Evolutionary conservation across 2,113 vertebrate genomes (phyloP), one percentile per base, ranked within the genome.

Genomic region (Scytalopus superciliaris): DNA sequence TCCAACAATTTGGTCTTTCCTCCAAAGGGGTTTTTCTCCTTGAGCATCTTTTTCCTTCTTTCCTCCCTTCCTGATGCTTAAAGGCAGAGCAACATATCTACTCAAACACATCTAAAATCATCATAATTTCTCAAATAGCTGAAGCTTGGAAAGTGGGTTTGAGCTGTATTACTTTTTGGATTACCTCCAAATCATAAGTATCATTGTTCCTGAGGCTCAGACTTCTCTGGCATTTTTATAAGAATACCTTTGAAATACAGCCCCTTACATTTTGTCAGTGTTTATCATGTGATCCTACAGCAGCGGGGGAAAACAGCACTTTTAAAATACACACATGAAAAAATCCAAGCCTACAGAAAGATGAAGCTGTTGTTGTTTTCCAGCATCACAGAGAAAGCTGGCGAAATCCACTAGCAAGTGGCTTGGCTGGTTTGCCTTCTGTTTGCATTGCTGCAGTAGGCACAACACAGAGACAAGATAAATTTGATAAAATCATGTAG

Each of bases 1-100:
- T 96, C 96, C 93, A 45, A 90, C 94, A 89, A 96, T 96, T 91
- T 94, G 93, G 95, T 95, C 74, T 92, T 96, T 90, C 70, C 87
- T 96, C 62, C 66, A 64, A 89, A 60, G 53, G 81, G 56, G 49
- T 92, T 97, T 98, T 95, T 92, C 91, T 97, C 81, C 92, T 87
- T 77, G 45, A 69, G 59, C 60, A 55, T 89, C 76, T 89, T 84
- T 74, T 76, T 77, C 77, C 59, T 92, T 55, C 39, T 73, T 68
- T 56, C 27, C 14, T 68, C 33, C 35, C 24, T 88, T 62, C 74
- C 44, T 49, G 79, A 37, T 31, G 40, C 85, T 97, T 93, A 79
- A 91, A 96, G 89, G 84, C 84, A 97, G 96, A 96, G 82, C 85
- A 95, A 45, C 45, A 2, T 64, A 70, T 56, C 81, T 73, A 47